Evolutionary conservation across 2,113 vertebrate genomes (phyloP), one percentile per base, ranked within the genome.

Genomic region (Aspidoscelis tigris): DNA sequence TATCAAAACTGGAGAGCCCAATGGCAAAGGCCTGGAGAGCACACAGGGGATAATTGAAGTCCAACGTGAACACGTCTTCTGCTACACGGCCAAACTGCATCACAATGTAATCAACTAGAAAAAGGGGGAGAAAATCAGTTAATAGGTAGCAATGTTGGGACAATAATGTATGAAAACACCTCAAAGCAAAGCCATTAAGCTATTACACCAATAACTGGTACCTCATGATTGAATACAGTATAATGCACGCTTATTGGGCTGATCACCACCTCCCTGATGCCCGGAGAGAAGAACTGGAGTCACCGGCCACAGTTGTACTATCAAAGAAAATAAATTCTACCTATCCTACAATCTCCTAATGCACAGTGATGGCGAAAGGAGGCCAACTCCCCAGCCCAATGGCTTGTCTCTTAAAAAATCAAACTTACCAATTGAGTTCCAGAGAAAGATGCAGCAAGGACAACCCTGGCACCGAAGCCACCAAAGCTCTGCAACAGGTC

Each of bases 61-160:
- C 99, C 92, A 99, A 94, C 0, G 98, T 99, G 95, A 99, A 99
- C 85, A 98, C 94, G 68, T 99, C 98, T 55, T 99, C 98, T 0
- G 98, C 98, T 86, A 99, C 97, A 26, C 99, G 94, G 24, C 99
- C 99, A 58, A 99, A 99, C 95, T 99, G 98, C 99, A 99, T 99
- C 85, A 99, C 97, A 0, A 99, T 99, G 94, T 99, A 99, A 89
- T 99, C 98, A 5, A 97, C 99, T 99, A 86, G 72, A 70, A 89
- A 72, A 50, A 81, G 14, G 84, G n/a, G 88, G 65, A 71, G 88
- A 71, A 73, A 41, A 58, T 76, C 24, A 87, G 18, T 47, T 85
- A 55, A 76, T 9, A 0, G 81, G 50, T 20, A n/a, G 50, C 66
- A 87, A 75, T 58, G 79, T 55, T 8, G 2, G 85, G 81, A 86